Conservation (phyloP, 1,140 invertebrate species). For the Meloidogyne exigua region DNA sequence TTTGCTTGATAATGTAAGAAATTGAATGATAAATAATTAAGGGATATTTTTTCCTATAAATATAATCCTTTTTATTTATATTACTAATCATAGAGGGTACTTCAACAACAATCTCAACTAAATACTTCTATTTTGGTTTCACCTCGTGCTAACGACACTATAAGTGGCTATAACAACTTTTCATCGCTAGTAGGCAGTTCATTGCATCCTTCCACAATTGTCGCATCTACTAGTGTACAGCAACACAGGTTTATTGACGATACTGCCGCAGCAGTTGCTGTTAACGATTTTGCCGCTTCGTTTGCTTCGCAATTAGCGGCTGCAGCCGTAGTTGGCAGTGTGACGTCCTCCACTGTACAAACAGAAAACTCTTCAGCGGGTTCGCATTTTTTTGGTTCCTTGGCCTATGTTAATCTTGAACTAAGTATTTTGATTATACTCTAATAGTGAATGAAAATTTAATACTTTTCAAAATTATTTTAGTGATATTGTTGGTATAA, state of each 20-base stretch:
- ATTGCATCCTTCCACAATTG: background rate
- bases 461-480: no score
- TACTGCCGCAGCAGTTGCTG: background rate
- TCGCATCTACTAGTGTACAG: background rate
- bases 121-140: background rate
- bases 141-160: background rate
- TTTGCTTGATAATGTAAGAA: background rate
- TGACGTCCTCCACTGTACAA: background rate
- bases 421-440: no score
- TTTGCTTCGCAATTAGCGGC: background rate
- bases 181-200: background rate
- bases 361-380: background rate
- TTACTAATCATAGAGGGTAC: background rate
- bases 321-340: background rate
- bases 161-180: background rate
- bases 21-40: no score
- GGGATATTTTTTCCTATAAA: no score
- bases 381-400: background rate
- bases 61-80: background rate
- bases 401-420: no score
- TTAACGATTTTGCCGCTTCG: background rate
- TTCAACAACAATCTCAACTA: background rate
- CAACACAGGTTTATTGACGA: background rate
- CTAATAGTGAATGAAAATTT: no score
- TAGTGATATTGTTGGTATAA: no score